Conservation (phyloP, 35 echinoderm and acorn worm genomes). For the Nesometra sesokonis region DNA sequence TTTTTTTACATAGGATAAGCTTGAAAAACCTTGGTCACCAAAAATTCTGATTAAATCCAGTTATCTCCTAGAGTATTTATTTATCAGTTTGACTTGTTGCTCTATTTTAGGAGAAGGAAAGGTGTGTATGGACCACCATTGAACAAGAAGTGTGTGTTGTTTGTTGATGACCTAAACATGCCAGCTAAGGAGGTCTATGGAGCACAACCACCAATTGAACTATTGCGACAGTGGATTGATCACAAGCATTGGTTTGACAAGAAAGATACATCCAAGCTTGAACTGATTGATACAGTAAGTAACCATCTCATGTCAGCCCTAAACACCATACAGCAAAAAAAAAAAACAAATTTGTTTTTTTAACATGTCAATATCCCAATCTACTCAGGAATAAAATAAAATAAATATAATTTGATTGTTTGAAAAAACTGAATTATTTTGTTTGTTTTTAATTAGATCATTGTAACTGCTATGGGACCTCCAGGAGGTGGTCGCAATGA, state of each 20-base stretch:
- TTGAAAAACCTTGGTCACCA: too few species aligned
- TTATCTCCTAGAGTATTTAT: too few species aligned
- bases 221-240: constrained; percentile 85
- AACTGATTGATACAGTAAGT: constrained; percentile 71
- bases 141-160: constrained; percentile 94
- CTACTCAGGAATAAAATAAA: too few species aligned
- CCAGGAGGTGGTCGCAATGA: constrained; percentile 92
- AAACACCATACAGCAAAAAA: too few species aligned
- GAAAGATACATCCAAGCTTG: constrained; percentile 87
- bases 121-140: constrained; percentile 91
- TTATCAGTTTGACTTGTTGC: background rate
- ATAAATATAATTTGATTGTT: too few species aligned
- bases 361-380: too few species aligned
- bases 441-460: constrained; percentile 36
- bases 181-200: constrained; percentile 93
- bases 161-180: constrained; percentile 98
- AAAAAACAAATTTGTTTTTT: too few species aligned
- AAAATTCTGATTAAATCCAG: too few species aligned
- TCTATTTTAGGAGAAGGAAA: constrained; percentile 55
- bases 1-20: too few species aligned
- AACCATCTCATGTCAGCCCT: background rate
- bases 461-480: constrained; percentile 92
- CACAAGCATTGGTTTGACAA: constrained; percentile 94
- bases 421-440: too few species aligned
- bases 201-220: constrained; percentile 91